Conservation (phyloP, 2,888 invertebrate species). For the Diloba caeruleocephala region DNA sequence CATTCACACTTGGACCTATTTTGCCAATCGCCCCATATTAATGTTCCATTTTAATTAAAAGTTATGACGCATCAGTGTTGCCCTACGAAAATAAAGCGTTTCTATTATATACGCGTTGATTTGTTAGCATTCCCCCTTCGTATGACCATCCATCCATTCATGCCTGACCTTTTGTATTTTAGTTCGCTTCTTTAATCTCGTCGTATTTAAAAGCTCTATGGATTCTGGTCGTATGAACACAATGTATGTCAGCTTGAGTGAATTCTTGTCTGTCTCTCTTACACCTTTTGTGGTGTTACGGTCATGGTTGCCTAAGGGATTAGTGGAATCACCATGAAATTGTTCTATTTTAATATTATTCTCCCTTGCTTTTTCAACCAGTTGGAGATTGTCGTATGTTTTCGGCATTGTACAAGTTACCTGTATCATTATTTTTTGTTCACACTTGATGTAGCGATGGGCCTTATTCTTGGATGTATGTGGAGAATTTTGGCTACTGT, state of each 20-base stretch:
- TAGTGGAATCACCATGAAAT: constrained; percentile 76
- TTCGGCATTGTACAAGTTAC: constrained; percentile 61
- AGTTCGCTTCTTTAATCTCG: constrained; percentile 33
- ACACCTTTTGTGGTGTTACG: constrained; percentile 74
- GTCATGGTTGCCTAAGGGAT: constrained; percentile 75
- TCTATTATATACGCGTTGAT: constrained; percentile 75
- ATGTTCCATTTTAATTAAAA: constrained; percentile 86
- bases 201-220: constrained; percentile 52
- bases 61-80: constrained; percentile 82
- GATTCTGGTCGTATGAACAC: constrained; percentile 59
- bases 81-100: constrained; percentile 69
- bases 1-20: constrained; percentile 64
- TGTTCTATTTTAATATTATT: constrained; percentile 62
- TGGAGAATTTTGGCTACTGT: constrained; percentile 32
- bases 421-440: constrained; percentile 55
- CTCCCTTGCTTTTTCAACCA: constrained; percentile 54
- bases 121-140: constrained; percentile 78
- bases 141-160: constrained; percentile 69
- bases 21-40: constrained; percentile 73
- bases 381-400: constrained; percentile 60
- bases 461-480: constrained; percentile 26
- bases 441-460: constrained; percentile 39
- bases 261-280: constrained; percentile 70
- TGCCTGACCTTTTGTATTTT: constrained; percentile 60
- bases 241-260: constrained; percentile 80